Base-by-base conservation (phyloP, 2,888 invertebrate species). In the Amphipyra berbera region DNA sequence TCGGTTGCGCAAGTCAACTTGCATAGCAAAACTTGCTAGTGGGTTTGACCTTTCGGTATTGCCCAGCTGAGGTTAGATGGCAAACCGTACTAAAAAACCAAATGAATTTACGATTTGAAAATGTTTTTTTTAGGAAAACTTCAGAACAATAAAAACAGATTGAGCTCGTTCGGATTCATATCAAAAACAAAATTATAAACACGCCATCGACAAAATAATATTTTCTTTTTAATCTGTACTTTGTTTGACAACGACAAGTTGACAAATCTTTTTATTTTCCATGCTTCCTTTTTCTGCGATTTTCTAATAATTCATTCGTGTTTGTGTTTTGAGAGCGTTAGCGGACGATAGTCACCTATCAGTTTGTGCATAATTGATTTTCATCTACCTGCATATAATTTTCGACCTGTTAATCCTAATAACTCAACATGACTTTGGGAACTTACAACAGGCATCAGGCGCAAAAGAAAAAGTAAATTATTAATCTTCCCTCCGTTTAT, bases 381-480 rank as follows among this genome's bases (percentile, higher is more conserved):
- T 40, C 7, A 59, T 38, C 75, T 82, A 83, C 79, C 82, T 60
- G 54, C 78, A 49, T 52, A 52, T 42, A 61, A 21, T 61, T 66
- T 61, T 62, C 66, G 48, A 46, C 38, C 14, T 14, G 49, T 6
- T 58, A 42, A 48, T 57, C 67, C 27, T n/a, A 46, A 68, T 48
- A 58, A 47, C 60, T 73, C 79, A 89, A 76, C 73, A 94, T 94
- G 94, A 94, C 94, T 86, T 82, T 94, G 76, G 94, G 94, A 69
- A 93, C 93, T 10, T 93, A 94, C 81, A 93, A 94, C 81, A 91
- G 94, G 79, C 94, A 94, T 77, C 94, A 94, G 82, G 91, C 93
- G 42, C 88, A 88, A 65, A 91, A 85, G 78, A 94, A 93, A 82
- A 94, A 94, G 94, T 94, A 84, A 82, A 84, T 45, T 27, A 73